Conservation (phyloP, 2,113 vertebrate species). For the Myiagra hebetior region DNA sequence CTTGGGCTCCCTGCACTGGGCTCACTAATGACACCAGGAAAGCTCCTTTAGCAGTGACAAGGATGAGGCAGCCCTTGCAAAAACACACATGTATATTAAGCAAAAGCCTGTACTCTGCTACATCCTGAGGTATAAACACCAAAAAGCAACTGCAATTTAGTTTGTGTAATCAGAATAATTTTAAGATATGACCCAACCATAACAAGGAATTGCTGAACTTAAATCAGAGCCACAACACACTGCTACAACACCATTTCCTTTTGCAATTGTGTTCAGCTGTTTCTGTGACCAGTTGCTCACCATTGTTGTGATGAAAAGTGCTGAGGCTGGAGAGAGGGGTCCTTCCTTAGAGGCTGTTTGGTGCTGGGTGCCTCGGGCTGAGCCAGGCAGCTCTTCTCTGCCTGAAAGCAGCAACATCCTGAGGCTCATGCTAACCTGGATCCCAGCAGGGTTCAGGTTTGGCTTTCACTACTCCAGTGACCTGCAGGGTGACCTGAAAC, state of each 20-base stretch:
- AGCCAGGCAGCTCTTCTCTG: background rate
- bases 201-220: background rate
- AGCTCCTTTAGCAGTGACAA: background rate
- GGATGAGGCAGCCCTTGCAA: background rate
- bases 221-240: background rate
- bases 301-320: background rate
- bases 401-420: background rate
- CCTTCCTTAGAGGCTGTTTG: background rate
- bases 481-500: background rate
- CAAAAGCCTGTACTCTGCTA: background rate
- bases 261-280: accelerated
- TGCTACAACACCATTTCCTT: background rate
- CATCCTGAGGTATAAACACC: background rate
- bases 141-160: background rate
- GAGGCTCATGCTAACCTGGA: background rate
- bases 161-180: background rate
- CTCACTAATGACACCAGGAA: background rate
- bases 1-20: background rate
- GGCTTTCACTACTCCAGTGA: background rate
- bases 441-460: background rate
- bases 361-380: background rate
- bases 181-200: background rate
- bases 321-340: background rate
- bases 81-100: accelerated
- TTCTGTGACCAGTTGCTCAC: background rate